Base-by-base conservation (phyloP, 2,113 vertebrate genomes). In the Oreocharis arfaki region DNA sequence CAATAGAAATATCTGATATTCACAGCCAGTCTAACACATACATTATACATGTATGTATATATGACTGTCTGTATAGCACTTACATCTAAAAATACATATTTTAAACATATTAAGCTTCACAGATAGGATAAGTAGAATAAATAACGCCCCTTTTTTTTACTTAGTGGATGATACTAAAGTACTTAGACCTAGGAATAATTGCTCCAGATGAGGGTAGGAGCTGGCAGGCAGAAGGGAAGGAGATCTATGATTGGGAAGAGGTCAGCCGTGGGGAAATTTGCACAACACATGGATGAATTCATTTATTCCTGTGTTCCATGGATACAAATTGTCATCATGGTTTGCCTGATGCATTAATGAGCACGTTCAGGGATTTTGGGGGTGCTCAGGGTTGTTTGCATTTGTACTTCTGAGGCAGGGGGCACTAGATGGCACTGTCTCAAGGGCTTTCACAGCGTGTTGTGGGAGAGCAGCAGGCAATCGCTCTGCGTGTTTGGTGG, bases 371-470 rank as follows among this genome's bases (percentile, higher is more conserved):
- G 41, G 37, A 24, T 44, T 89, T 74, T 13, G 4, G 39, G 21
- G 30, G 3, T n/a, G 20, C 23, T 49, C 4, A 1, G 79, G 16
- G 11, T 2, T 23, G 22, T 49, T 39, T 47, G 67, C 4, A 11
- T 17, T 11, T n/a, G 26, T 46, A 1, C 79, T 71, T 68, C 47
- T 2, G 2, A 20, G 42, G 44, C 52, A 70, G 46, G 28, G 46
- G 28, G 53, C 95, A 84, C 69, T 82, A 95, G 93, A 73, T 87
- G 89, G 81, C 87, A 90, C 81, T 30, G 3, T 65, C 76, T 69
- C 46, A n/a, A 91, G 93, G 50, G 46, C 49, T 93, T 27, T 67
- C 83, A 37, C 35, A 18, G 42, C 6, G 7, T 1, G 14, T 1
- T 23, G 60, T 30, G 71, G 91, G 55, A 3, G 7, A 56, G 65